Evolutionary conservation across 2,888 invertebrate genomes (phyloP), one percentile per base, ranked within the genome.

Genomic region (Tachina lurida): DNA sequence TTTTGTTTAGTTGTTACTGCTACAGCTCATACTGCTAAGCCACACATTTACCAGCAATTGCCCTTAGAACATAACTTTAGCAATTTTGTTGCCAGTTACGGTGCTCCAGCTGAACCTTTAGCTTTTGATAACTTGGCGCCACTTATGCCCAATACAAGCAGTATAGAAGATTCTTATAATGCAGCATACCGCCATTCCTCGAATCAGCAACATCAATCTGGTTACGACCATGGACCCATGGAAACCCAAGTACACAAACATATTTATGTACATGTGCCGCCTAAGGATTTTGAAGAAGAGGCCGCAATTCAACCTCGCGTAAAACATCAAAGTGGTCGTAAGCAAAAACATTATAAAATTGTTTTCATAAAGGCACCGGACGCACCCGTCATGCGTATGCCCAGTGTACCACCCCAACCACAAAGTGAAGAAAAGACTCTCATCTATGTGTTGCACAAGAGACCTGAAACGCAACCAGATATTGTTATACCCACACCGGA

Each of bases 301-400:
- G 92, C 92, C 22, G 90, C 89, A 2, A 87, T 90, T 12, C 89
- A 88, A 86, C 90, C 91, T 17, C 91, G 90, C 45, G 89, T 92
- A 2, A 90, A 88, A 17, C 90, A 91, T 52, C 89, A 94, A 80
- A 88, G 90, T 3, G 92, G 93, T 39, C 95, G 96, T 88, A 95
- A 97, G 79, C 97, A 97, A 93, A 97, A 97, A 90, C 97, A 97
- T 93, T 97, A 97, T 95, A 97, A 97, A 93, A 97, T 97, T 92
- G 97, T 97, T 93, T 97, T 97, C 95, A 97, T 97, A 93, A 97
- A 97, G 94, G 97, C 97, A 70, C 97, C 97, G 88, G 95, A 96
- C 88, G 95, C 96, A 74, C 96, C 96, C 58, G 94, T 95, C 73
- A 96, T 96, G 65, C 95, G 95, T 84, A 95, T 95, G 0, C 97